Evolutionary conservation across 2,113 vertebrate species (phyloP).

Genomic region (Thryonomys swinderianus): DNA sequence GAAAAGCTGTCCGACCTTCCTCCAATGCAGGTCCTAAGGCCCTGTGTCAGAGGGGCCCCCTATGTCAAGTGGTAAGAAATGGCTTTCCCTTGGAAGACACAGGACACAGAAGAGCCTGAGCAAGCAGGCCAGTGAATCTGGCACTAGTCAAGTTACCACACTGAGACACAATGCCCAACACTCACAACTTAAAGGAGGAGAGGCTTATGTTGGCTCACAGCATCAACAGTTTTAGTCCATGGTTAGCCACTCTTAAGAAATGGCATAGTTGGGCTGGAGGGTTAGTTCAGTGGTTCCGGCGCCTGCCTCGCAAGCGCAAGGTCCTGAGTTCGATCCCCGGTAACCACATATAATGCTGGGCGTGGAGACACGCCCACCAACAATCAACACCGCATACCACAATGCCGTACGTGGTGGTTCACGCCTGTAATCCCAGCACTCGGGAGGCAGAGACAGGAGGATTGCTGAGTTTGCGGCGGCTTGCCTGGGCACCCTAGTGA

Average conservation of each 20-base stretch:
- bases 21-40: background rate
- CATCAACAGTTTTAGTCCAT: background rate
- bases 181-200: background rate
- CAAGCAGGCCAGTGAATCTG: background rate
- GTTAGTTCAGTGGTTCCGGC: no score
- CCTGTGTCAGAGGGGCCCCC: background rate
- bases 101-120: background rate
- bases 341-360: no score
- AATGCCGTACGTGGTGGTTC: no score
- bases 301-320: no score
- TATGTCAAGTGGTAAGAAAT: background rate
- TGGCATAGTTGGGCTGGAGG: no score
- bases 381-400: no score
- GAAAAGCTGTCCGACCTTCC: background rate
- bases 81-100: background rate
- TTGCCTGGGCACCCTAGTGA: no score
- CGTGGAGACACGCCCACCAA: no score
- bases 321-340: no score
- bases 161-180: background rate
- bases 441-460: no score
- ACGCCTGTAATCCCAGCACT: no score
- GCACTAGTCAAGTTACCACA: background rate
- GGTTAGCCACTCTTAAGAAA: background rate
- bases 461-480: no score
- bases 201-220: background rate